Evolutionary conservation across 2,113 vertebrate genomes (phyloP), one percentile per base, ranked within the genome.

Genomic region (Centropus bengalensis): DNA sequence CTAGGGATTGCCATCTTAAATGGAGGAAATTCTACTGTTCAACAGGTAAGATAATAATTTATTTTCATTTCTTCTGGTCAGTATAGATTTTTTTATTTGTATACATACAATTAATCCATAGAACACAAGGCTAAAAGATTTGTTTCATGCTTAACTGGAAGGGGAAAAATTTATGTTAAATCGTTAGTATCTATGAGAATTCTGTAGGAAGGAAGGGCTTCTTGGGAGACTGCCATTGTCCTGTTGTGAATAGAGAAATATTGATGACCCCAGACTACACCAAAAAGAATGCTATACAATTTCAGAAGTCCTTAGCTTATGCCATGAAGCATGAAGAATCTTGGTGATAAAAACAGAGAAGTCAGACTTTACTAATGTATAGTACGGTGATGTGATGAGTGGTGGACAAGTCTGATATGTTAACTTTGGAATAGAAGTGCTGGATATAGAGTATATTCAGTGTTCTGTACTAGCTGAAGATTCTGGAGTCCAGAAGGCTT

Each of bases 1-100:
- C 98, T 99, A 81, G 99, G 99, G 19, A 99, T 99, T 77, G 99
- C 99, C 28, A 98, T 99, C 55, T 97, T 99, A 82, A 99, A 99
- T 90, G 99, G 99, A 79, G 99, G 99, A 88, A 99, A 99, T 96
- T 99, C 99, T 14, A 99, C 99, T 1, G 99, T 99, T 15, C 99
- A 99, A 55, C 99, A 99, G 99, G 99, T 99, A 97, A 77, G 21
- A 1, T 54, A 54, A 17, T 73, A 6, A 24, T 89, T 86, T 60
- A 20, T 91, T 92, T 84, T 62, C 24, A 64, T 9, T 19, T 16
- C 2, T 91, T 87, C 5, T 81, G 49, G 10, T 69, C 54, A 38
- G 19, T 45, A 27, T 24, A 62, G 12, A 6, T 62, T 66, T 80
- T 73, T 14, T 82, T 69, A n/a, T 22, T 88, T 10, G 0, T 73